These are phyloP conservation scores for Probaryconus sp. DNA, from an alignment of 1,140 invertebrate species.

Conservation along the genomic window DNA sequence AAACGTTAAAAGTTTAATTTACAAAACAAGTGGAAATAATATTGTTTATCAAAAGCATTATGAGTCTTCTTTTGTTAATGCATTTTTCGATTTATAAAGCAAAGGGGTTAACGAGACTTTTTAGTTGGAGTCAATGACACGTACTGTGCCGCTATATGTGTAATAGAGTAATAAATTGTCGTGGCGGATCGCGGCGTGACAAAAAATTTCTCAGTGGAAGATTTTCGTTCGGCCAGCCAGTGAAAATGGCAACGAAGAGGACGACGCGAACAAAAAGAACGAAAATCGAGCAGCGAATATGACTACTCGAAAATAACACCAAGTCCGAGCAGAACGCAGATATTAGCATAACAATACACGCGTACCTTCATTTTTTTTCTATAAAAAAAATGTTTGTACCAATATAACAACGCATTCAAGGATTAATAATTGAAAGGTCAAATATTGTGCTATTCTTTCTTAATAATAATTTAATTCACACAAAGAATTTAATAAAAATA, in stretches of 20 bases:
- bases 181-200: constrained; percentile 18
- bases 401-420: constrained; percentile 1
- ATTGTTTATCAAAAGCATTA: too few species aligned
- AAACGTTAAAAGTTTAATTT: too few species aligned
- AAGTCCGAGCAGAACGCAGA: constrained; percentile 7
- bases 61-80: constrained; percentile 11
- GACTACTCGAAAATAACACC: constrained; percentile 22
- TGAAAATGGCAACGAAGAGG: constrained; percentile 16
- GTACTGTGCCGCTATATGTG: constrained; percentile 4
- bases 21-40: not conserved
- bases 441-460: not conserved
- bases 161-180: constrained; percentile 40
- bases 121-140: constrained; percentile 26
- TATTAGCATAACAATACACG: constrained; percentile 23
- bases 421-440: constrained; percentile 18
- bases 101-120: constrained; percentile 35
- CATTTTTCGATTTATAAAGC: constrained; percentile 31
- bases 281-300: constrained; percentile 21
- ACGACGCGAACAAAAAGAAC: constrained; percentile 17
- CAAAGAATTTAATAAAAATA: too few species aligned
- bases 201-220: constrained; percentile 25
- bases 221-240: not conserved
- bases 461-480: not conserved
- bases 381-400: constrained; percentile 18
- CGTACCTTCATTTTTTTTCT: constrained; percentile 11